phyloP scores from a whole-genome alignment of 1,140 invertebrate species.

The Parapsyche elsis region DNA sequence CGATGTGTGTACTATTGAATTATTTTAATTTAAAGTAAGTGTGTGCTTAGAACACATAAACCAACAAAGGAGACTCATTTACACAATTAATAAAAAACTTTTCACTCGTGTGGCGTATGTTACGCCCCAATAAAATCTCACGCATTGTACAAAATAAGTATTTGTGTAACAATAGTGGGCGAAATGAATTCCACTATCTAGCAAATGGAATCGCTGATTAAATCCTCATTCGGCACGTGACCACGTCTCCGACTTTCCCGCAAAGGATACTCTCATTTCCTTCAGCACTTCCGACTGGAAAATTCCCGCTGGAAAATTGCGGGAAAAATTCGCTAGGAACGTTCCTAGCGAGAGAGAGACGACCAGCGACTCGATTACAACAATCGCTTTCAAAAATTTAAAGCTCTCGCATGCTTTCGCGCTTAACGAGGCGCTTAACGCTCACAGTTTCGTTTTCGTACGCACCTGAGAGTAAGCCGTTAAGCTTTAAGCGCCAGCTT shows the following conservation, averaged over 20 bases:
- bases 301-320: background rate
- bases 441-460: background rate
- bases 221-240: slow-evolving; percentile 17
- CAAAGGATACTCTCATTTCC: slow-evolving; percentile 9
- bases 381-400: background rate
- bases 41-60: no score
- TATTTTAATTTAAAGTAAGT: no score
- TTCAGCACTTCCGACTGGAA: background rate
- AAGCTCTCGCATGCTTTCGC: background rate
- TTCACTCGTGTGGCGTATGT: background rate
- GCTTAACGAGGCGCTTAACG: background rate
- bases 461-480: background rate
- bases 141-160: background rate
- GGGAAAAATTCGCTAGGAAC: background rate
- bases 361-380: background rate
- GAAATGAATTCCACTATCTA: background rate
- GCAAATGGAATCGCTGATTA: slow-evolving; percentile 26
- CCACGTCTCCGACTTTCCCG: background rate
- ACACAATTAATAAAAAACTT: background rate
- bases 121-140: no score
- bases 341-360: no score
- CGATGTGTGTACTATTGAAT: background rate
- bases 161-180: background rate
- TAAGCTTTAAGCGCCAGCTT: background rate
- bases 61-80: no score